A percentile compares a stretch with the other conserved stretches of the same genome.
Evolutionary conservation across 2,113 vertebrate species (phyloP).

Genomic region (Chinchilla lanigera): DNA sequence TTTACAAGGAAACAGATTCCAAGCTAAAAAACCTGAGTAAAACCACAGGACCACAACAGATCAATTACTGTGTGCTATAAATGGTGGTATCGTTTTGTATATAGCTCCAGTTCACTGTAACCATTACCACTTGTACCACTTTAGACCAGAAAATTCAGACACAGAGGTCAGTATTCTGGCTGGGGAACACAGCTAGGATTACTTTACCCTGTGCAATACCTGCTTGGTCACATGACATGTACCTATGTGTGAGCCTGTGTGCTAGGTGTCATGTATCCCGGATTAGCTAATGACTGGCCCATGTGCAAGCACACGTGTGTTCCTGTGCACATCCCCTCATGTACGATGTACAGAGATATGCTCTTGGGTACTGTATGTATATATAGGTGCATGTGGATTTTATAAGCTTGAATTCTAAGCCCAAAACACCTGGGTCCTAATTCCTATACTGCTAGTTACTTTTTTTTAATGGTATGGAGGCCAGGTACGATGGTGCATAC

Average conservation of each 20-base stretch:
- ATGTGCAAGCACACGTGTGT: not conserved
- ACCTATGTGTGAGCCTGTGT: not conserved
- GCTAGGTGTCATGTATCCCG: not conserved
- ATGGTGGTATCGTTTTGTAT: not conserved
- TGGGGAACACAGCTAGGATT: not conserved
- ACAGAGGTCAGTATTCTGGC: not conserved
- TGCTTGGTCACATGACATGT: not conserved
- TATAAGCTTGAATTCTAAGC: not conserved
- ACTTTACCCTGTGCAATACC: not conserved
- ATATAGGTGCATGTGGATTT: not conserved
- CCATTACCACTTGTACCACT: not conserved
- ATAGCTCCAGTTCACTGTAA: not conserved
- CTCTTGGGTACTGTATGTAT: not conserved
- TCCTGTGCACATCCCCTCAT: not conserved
- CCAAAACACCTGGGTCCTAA: conserved; percentile 13
- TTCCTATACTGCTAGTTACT: not conserved
- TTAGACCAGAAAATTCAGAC: not conserved
- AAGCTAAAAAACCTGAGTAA: not conserved
- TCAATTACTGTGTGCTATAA: not conserved
- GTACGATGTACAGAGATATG: not conserved
- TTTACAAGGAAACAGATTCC: not conserved
- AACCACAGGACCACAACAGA: not conserved
- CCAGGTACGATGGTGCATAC: not conserved
- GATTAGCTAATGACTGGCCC: not conserved
- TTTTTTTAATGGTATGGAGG: not conserved